Evolutionary conservation across 2,113 vertebrate genomes (phyloP), one percentile per base, ranked within the genome.

Genomic region (Nerophis ophidion): DNA sequence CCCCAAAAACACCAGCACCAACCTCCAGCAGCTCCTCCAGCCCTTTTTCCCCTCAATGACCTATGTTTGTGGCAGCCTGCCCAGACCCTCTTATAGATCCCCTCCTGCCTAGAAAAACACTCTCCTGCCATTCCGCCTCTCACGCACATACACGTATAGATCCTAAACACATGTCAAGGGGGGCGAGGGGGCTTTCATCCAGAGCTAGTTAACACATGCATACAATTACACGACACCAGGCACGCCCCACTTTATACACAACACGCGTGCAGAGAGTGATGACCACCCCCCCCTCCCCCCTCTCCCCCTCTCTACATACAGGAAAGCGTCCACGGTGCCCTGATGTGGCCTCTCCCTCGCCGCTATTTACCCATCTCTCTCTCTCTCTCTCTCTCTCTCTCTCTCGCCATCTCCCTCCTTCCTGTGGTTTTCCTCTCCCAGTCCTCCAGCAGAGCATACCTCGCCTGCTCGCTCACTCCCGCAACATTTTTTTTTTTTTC

Each of bases 381-480:
- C 58, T 19, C 60, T 38, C 52, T 42, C 57, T 68, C 46, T 48
- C 51, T 62, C 51, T 49, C 61, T 47, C 42, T 45, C 26, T 50
- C 65, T 67, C 75, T 48, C 70, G 70, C 72, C 36, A 70, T 79
- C 79, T 67, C 56, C 46, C 76, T 73, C 72, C 68, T 76, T 80
- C 73, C 76, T 81, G 81, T 64, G 76, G 80, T 81, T 78, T 81
- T 80, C 76, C 74, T 84, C 72, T 74, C 70, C 77, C 73, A 75
- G 71, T 83, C 60, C 84, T 84, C 81, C 81, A 83, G 76, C 73
- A 63, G 66, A 83, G 76, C 80, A 82, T 74, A 81, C 81, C 75
- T 84, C 77, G 81, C 80, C 79, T 48, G 40, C 75, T 71, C 67
- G 63, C 61, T 61, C 70, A 63, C 64, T 59, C 75, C 71, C 61